phyloP scores from a whole-genome alignment of 2,113 vertebrate species.

The Brachypteracias leptosomus region DNA sequence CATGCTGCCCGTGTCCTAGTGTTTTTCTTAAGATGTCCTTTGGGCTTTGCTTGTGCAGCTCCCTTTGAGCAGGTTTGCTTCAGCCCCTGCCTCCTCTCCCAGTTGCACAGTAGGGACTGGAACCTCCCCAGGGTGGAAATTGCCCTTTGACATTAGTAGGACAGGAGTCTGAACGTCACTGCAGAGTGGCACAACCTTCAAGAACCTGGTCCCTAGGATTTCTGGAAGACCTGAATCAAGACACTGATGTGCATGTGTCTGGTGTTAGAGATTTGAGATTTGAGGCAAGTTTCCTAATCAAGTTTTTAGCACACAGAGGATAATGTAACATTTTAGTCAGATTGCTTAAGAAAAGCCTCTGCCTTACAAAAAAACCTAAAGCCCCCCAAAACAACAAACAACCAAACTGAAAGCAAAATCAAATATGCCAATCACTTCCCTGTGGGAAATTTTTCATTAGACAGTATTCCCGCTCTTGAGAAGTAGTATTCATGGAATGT shows the following conservation, averaged over 20 bases:
- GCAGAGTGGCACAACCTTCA: no score
- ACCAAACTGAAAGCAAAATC: neutral
- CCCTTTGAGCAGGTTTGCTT: neutral
- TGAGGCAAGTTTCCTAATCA: neutral
- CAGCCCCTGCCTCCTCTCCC: neutral
- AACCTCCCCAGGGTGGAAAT: neutral
- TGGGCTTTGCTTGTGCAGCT: neutral
- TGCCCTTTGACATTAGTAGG: neutral
- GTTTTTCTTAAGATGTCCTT: neutral
- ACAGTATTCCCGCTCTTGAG: neutral
- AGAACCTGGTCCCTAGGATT: neutral
- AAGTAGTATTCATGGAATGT: neutral
- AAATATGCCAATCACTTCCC: neutral
- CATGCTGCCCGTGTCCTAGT: accelerated
- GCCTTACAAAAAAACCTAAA: neutral
- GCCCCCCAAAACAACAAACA: no score
- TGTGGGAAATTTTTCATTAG: neutral
- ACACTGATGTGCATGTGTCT: accelerated
- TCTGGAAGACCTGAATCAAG: neutral
- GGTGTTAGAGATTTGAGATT: neutral
- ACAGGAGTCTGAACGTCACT: no score
- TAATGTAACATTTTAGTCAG: neutral
- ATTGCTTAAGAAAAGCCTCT: neutral
- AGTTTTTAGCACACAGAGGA: neutral
- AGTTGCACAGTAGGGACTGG: accelerated